phyloP scores from a whole-genome alignment of 1,140 invertebrate species.

The Lethrus apterus region DNA sequence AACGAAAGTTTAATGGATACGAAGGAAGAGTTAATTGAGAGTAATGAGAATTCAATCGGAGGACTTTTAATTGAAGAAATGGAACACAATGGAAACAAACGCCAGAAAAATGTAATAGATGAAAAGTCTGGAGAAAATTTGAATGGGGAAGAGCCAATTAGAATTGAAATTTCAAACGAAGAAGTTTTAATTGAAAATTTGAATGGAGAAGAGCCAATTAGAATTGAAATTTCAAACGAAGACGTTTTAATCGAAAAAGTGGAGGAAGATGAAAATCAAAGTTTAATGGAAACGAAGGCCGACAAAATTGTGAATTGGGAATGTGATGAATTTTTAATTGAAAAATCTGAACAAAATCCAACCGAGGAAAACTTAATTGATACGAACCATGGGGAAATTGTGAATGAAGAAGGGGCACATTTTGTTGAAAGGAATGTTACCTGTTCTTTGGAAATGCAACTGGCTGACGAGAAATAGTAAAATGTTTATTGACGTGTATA shows the following conservation, averaged over 20 bases:
- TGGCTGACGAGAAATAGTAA: conserved; percentile 19
- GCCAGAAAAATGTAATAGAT: background rate
- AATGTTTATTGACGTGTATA: too few species aligned
- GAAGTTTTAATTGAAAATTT: background rate
- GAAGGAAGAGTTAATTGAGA: background rate
- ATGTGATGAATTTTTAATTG: background rate
- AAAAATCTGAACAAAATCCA: conserved; percentile 1
- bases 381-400: background rate
- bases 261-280: background rate
- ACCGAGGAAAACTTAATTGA: background rate
- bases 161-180: conserved; percentile 5
- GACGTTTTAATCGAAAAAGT: background rate
- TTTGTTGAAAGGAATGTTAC: conserved; percentile 19
- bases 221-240: background rate
- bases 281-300: background rate
- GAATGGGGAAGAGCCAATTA: background rate
- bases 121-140: background rate
- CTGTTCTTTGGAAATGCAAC: conserved; percentile 34
- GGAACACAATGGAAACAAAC: background rate
- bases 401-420: conserved; percentile 4
- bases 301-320: background rate
- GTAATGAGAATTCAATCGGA: background rate
- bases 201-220: background rate
- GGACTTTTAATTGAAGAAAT: conserved; percentile 6
- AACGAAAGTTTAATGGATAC: background rate